phyloP scores from a whole-genome alignment of 2,888 invertebrate species.

The Coremacera marginata region DNA sequence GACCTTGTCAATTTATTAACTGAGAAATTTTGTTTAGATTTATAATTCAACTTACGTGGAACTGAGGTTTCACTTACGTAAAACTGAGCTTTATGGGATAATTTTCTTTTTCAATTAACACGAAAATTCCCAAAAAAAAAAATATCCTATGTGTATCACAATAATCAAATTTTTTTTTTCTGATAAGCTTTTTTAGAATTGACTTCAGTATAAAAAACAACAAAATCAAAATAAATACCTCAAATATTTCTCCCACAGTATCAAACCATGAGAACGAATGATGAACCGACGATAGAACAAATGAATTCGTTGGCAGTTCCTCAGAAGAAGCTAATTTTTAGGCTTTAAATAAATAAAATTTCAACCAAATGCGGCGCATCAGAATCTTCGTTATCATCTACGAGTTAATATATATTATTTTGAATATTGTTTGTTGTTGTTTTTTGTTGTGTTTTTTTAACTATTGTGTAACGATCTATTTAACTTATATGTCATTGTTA shows the following conservation, averaged over 20 bases:
- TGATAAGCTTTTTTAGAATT: not conserved
- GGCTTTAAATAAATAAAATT: constrained; percentile 13
- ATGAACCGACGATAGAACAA: not conserved
- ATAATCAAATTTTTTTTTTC: not conserved
- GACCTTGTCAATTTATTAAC: no score
- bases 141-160: not conserved
- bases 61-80: no score
- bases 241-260: constrained; percentile 5
- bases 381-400: constrained; percentile 17
- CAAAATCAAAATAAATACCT: not conserved
- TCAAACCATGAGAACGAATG: constrained; percentile 1
- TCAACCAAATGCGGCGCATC: constrained; percentile 19
- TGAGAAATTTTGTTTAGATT: no score
- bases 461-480: constrained; percentile 63
- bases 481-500: constrained; percentile 53
- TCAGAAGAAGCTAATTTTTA: not conserved
- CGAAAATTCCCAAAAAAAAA: not conserved
- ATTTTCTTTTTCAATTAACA: no score
- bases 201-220: not conserved
- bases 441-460: constrained; percentile 43
- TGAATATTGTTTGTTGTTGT: not conserved
- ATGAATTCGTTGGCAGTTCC: not conserved
- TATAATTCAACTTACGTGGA: no score
- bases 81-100: no score
- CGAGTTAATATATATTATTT: not conserved